These are phyloP conservation scores for Ethmia dodecea DNA, from an alignment of 2,888 invertebrate genomes.

Conservation along the genomic window DNA sequence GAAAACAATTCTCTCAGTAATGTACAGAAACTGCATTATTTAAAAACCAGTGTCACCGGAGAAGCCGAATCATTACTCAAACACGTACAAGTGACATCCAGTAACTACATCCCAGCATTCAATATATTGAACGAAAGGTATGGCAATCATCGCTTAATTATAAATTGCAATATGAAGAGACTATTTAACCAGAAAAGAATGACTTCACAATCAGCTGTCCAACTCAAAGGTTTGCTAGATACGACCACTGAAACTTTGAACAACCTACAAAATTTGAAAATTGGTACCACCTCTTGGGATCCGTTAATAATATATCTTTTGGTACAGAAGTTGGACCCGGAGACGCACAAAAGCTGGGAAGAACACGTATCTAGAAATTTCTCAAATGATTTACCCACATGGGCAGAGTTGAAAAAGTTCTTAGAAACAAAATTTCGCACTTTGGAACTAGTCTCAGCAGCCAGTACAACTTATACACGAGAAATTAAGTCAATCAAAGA, in stretches of 20 bases:
- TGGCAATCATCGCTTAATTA: neutral
- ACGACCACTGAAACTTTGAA: conserved; percentile 12
- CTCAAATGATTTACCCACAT: conserved; percentile 14
- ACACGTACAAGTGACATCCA: conserved; percentile 10
- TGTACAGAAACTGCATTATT: conserved; percentile 13
- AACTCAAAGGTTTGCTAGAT: conserved; percentile 12
- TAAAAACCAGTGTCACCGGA: conserved; percentile 9
- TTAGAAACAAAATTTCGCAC: conserved; percentile 17
- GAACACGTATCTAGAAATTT: conserved; percentile 10
- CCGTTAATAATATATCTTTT: conserved; percentile 20
- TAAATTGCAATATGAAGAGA: neutral
- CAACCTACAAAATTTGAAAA: conserved; percentile 1
- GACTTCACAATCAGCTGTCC: conserved; percentile 1
- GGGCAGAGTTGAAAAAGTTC: conserved; percentile 12
- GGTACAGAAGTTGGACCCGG: conserved; percentile 21
- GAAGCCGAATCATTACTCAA: conserved; percentile 12
- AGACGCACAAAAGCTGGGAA: conserved; percentile 22
- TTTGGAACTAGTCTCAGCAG: conserved; percentile 11
- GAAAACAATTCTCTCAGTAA: conserved; percentile 3
- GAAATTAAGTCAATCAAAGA: conserved; percentile 1
- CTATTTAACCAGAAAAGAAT: conserved; percentile 1
- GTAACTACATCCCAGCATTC: conserved; percentile 7
- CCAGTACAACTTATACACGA: neutral
- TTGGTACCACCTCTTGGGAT: conserved; percentile 6
- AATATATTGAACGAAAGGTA: neutral